These are phyloP conservation scores for Eurois occulta DNA, from an alignment of 2,888 invertebrate species.

Conservation along the genomic window DNA sequence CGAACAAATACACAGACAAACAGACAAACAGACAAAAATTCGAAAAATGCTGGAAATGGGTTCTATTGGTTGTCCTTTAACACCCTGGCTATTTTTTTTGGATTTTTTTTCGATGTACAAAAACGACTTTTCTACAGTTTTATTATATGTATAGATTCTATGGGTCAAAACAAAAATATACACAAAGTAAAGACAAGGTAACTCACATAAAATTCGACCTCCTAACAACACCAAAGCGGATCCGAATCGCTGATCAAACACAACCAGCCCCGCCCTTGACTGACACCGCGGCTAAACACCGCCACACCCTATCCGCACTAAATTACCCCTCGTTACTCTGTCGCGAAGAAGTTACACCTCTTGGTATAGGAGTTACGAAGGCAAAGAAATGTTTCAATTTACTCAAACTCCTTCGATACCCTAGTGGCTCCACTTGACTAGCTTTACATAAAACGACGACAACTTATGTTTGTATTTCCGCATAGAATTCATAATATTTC, in stretches of 20 bases:
- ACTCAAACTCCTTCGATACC: background rate
- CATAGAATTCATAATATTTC: background rate
- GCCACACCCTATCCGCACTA: slow-evolving; percentile 37
- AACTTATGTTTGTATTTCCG: background rate
- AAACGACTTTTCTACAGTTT: too few relatives aligned
- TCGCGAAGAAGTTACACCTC: background rate
- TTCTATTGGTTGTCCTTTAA: too few relatives aligned
- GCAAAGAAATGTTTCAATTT: background rate
- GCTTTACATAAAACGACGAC: background rate
- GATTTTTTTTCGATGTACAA: too few relatives aligned
- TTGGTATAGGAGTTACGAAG: background rate
- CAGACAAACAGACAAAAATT: too few relatives aligned
- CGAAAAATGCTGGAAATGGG: too few relatives aligned
- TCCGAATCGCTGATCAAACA: slow-evolving; percentile 36
- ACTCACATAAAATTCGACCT: background rate
- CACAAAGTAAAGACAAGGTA: background rate
- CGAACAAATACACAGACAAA: too few relatives aligned
- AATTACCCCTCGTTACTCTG: slow-evolving; percentile 33
- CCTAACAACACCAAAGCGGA: background rate
- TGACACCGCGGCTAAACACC: slow-evolving; percentile 28
- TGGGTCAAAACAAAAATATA: background rate
- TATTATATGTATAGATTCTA: too few relatives aligned
- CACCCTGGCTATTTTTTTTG: too few relatives aligned
- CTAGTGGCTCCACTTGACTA: background rate
- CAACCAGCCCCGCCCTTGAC: slow-evolving; percentile 19